These are phyloP conservation scores for Lymantria monacha DNA, from an alignment of 2,888 invertebrate genomes.

Conservation along the genomic window DNA sequence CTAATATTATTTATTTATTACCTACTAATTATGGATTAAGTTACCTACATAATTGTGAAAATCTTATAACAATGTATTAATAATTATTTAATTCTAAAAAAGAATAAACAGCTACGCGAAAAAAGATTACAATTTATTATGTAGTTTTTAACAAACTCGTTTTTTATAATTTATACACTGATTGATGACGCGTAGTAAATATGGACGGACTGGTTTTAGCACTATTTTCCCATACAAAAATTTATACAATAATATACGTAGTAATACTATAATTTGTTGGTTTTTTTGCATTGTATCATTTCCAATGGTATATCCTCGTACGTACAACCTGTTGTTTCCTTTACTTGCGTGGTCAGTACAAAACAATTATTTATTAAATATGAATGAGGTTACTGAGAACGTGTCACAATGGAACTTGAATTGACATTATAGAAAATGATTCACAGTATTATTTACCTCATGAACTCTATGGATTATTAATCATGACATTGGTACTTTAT, in stretches of 20 bases:
- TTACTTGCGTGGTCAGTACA: conserved; percentile 35
- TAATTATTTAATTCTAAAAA: no score
- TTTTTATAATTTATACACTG: conserved; percentile 18
- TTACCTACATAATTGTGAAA: no score
- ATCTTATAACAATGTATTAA: no score
- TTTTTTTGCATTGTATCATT: conserved; percentile 9
- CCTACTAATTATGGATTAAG: no score
- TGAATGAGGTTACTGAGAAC: conserved; percentile 66
- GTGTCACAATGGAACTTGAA: conserved; percentile 47
- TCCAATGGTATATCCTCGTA: conserved; percentile 8
- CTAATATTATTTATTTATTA: no score
- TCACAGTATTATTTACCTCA: conserved; percentile 31
- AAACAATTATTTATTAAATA: conserved; percentile 64
- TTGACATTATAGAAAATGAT: conserved; percentile 34
- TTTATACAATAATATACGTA: conserved; percentile 5
- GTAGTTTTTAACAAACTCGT: conserved; percentile 15
- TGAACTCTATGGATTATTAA: conserved; percentile 13
- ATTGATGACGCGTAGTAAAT: conserved; percentile 14
- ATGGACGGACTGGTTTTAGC: conserved; percentile 16
- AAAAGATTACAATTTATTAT: no score
- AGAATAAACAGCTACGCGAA: no score
- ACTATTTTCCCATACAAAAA: conserved; percentile 8
- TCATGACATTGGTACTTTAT: conserved; percentile 12
- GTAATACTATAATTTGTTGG: conserved; percentile 5
- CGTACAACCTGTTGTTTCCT: conserved; percentile 37